A percentile compares a stretch with the other conserved stretches of the same genome.
Evolutionary conservation across 2,113 vertebrate genomes (phyloP).

Genomic region (Limanda limanda): DNA sequence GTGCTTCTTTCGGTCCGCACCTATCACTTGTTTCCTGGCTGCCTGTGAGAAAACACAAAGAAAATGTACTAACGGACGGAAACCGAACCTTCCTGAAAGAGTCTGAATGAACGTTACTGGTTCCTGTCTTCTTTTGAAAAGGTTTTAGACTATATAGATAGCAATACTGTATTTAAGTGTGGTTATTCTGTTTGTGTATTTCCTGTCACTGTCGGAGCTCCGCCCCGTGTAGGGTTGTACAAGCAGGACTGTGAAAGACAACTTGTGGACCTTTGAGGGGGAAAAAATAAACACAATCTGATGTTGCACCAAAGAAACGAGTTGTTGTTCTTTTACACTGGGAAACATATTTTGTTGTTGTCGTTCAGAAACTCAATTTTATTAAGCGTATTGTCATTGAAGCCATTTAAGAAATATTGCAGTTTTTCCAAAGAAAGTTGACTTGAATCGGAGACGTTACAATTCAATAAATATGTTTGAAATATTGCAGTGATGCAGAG

Average conservation of each 20-base stretch:
- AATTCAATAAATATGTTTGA: too few species aligned
- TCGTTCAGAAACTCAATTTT: neutral
- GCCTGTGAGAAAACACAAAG: slow-evolving; percentile 55
- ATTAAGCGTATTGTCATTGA: too few species aligned
- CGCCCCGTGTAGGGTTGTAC: slow-evolving; percentile 27
- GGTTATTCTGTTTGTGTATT: slow-evolving; percentile 66
- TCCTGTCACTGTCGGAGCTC: slow-evolving; percentile 66
- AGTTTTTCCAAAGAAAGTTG: too few species aligned
- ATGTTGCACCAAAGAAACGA: slow-evolving; percentile 64
- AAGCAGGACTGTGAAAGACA: slow-evolving; percentile 68
- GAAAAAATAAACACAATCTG: slow-evolving; percentile 72
- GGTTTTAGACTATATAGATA: slow-evolving; percentile 72
- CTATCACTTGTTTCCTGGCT: slow-evolving; percentile 60
- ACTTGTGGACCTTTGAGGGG: slow-evolving; percentile 63
- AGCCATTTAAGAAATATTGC: too few species aligned
- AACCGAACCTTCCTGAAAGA: slow-evolving; percentile 29
- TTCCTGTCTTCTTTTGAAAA: slow-evolving; percentile 46
- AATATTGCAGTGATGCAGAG: too few species aligned
- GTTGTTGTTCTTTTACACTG: slow-evolving; percentile 13
- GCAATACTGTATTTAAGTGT: slow-evolving; percentile 78
- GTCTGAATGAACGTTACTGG: slow-evolving; percentile 39
- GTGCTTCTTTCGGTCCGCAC: slow-evolving; percentile 63
- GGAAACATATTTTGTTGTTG: slow-evolving; percentile 5
- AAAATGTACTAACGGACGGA: slow-evolving; percentile 72
- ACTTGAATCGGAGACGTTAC: too few species aligned